These are phyloP conservation scores for Indri indri DNA, from an alignment of 2,113 vertebrate genomes.

Conservation along the genomic window DNA sequence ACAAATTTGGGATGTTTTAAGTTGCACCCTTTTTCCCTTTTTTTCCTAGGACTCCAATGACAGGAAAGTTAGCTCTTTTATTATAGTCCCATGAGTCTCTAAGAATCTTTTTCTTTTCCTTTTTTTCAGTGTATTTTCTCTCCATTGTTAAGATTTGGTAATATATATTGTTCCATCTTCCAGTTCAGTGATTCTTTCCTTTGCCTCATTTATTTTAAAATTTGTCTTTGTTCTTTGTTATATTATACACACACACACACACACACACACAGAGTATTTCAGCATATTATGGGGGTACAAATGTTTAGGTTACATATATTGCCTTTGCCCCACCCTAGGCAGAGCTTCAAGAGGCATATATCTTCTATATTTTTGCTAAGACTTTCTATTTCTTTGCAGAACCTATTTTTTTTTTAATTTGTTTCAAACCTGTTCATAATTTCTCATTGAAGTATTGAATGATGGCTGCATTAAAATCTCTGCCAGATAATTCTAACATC, in stretches of 20 bases:
- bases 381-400: not conserved
- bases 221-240: not conserved
- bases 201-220: not conserved
- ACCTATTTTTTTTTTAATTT: not conserved
- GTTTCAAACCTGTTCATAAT: not conserved
- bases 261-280: no score
- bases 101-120: not conserved
- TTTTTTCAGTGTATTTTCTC: not conserved
- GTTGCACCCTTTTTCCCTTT: not conserved
- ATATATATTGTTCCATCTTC: not conserved
- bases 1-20: not conserved
- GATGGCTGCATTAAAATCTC: not conserved
- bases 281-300: no score
- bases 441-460: not conserved
- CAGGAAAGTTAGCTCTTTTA: not conserved
- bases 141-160: not conserved
- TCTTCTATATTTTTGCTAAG: not conserved
- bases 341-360: no score
- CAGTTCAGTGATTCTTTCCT: not conserved
- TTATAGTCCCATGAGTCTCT: not conserved
- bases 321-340: no score
- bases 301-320: no score
- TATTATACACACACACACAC: no score
- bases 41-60: not conserved
- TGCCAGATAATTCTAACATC: not conserved